phyloP scores from a whole-genome alignment of 2,888 invertebrate species.

The Sipha maydis region DNA sequence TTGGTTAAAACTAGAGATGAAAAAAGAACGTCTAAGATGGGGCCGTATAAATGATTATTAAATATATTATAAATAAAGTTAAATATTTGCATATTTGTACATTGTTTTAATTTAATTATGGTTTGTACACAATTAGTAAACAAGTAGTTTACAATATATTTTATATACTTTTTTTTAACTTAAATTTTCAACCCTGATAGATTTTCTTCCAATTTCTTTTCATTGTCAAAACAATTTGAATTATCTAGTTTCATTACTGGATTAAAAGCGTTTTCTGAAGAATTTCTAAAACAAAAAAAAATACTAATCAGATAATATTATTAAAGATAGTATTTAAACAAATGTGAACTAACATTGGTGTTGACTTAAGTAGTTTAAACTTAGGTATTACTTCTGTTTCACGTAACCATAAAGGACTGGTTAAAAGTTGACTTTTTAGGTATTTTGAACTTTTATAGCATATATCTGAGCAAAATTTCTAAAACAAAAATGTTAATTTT shows the following conservation, averaged over 20 bases:
- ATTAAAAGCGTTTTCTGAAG: background rate
- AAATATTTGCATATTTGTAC: slow-evolving; percentile 4
- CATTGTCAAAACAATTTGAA: background rate
- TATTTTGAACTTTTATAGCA: slow-evolving; percentile 85
- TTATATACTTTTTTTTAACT: background rate
- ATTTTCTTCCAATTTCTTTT: background rate
- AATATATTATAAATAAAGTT: background rate
- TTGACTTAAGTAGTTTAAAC: slow-evolving; percentile 49
- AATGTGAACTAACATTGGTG: background rate
- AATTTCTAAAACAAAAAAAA: background rate
- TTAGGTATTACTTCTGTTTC: slow-evolving; percentile 72
- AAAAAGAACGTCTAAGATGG: slow-evolving; percentile 76
- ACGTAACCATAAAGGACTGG: slow-evolving; percentile 85
- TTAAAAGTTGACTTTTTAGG: slow-evolving; percentile 82
- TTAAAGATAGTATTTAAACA: background rate
- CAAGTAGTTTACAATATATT: background rate
- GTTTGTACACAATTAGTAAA: background rate
- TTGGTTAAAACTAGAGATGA: slow-evolving; percentile 80
- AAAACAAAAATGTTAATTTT: slow-evolving; percentile 65
- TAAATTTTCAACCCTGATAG: background rate
- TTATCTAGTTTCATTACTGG: background rate
- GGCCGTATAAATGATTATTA: slow-evolving; percentile 68
- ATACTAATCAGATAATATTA: background rate
- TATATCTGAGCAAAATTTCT: slow-evolving; percentile 84
- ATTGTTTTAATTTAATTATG: background rate